Base-by-base conservation (phyloP, 23 tunicate genomes). In the Corella eumyota region DNA sequence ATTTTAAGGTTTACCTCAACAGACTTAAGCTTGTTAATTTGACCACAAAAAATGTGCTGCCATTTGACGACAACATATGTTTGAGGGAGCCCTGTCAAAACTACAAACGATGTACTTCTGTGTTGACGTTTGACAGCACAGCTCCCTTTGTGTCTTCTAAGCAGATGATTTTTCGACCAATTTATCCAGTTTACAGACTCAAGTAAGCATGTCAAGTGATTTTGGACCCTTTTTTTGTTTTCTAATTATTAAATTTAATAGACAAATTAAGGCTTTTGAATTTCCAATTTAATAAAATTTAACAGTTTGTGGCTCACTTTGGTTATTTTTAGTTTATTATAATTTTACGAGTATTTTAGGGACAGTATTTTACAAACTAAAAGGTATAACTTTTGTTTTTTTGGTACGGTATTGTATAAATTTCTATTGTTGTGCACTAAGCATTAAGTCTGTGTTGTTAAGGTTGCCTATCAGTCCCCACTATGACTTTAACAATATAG, bases 21-120 rank as follows among this genome's bases (percentile, higher is more conserved):
- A 81, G 96, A 1, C 67, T 44, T 33, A 55, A 35, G 7, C 77
- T 88, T 29, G 52, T 63, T 4, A 72, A 62, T 27, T 45, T 53
- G 17, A 81, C 96, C 17, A 75, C 55, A 34, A 76, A 62, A 30
- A 73, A 62, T 36, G 96, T 88, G 45, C 70, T 88, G 45, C 96
- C 96, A 9, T 88, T 88, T 50, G 96, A 88, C 60, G 96, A 88
- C 81, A 88, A 88, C 66, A 88, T 88, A 28, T 88, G 96, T 58
- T 62, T 88, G 34, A 66, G 96, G 2, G 96, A 88, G 55, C 96
- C 96, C 1, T 88, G 96, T 53, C 80, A 71, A 36, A 88, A 88
- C 73, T 88, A 88, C 77, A 88, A 81, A 81, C 75, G 96, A 46
- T 88, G 96, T 53, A 77, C 78, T 0, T 88, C 96, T 1, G 83